A percentile compares a stretch with the other conserved stretches of the same genome.
phyloP scores from a whole-genome alignment of 2,797 vertebrate genomes.

The Muscicapa comitata region DNA sequence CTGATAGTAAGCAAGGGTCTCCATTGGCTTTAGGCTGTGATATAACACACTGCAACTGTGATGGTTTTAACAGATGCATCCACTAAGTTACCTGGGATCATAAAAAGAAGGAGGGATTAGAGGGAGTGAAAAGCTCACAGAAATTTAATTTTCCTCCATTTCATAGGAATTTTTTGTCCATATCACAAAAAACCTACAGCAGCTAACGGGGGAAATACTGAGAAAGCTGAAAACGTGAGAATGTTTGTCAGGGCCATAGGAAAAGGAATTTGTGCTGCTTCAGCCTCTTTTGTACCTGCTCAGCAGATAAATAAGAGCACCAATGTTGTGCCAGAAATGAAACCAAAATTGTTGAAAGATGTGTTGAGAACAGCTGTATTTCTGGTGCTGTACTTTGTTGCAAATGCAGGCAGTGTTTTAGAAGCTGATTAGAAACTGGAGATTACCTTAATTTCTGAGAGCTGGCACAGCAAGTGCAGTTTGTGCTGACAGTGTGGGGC shows the following conservation, averaged over 20 bases:
- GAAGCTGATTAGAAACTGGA: not conserved
- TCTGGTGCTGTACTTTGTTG: not conserved
- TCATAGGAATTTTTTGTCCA: not conserved
- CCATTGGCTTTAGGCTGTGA: not conserved
- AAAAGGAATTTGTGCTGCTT: not conserved
- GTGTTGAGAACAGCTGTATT: not conserved
- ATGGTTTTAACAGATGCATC: not conserved
- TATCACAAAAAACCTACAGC: not conserved
- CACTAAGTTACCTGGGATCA: not conserved
- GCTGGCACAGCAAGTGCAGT: not conserved
- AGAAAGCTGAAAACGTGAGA: not conserved
- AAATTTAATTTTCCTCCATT: not conserved
- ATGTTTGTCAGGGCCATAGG: not conserved
- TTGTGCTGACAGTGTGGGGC: not conserved
- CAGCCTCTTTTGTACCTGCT: not conserved
- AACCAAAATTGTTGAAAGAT: not conserved
- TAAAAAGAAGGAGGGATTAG: not conserved
- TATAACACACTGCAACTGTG: not conserved
- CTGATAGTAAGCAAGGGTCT: not conserved
- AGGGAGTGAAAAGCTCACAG: not conserved
- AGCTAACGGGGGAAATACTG: not conserved
- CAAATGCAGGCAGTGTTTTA: not conserved
- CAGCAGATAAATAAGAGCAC: not conserved
- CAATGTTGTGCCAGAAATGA: not conserved
- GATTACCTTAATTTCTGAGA: not conserved